A percentile compares a stretch with the other conserved stretches of the same genome.
phyloP scores from a whole-genome alignment of 2,888 invertebrate species.

The Oxytorus armatus region DNA sequence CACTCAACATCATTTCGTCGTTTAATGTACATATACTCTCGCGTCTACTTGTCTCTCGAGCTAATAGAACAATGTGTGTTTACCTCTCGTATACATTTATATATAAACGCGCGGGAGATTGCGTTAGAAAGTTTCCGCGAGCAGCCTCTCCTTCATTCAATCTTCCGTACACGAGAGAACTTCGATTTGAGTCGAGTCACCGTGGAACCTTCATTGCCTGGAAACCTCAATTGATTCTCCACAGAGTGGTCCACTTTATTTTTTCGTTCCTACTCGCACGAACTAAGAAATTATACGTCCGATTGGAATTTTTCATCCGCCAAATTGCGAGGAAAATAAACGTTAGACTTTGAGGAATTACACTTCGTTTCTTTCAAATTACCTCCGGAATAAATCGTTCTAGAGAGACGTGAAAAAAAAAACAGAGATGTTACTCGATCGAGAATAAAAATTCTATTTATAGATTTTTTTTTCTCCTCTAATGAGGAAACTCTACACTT shows the following conservation, averaged over 20 bases:
- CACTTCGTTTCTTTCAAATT: neutral
- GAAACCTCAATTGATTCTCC: constrained; percentile 57
- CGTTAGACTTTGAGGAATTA: neutral
- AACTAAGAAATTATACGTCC: constrained; percentile 1
- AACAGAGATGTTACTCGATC: too few relatives aligned
- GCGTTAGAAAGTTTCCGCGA: constrained; percentile 57
- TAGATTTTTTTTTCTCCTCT: constrained; percentile 15
- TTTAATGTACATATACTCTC: constrained; percentile 29
- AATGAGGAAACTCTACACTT: constrained; percentile 8
- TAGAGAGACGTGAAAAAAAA: neutral
- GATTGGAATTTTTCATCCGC: neutral
- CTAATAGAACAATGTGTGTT: constrained; percentile 56
- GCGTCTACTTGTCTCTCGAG: constrained; percentile 37
- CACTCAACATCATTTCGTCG: constrained; percentile 42
- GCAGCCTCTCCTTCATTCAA: constrained; percentile 26
- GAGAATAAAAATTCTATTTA: neutral
- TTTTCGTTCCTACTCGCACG: constrained; percentile 17
- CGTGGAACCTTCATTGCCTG: constrained; percentile 43
- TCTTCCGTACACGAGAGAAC: constrained; percentile 29
- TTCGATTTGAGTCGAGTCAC: constrained; percentile 58
- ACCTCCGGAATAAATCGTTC: neutral
- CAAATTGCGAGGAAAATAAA: neutral
- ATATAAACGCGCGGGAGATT: constrained; percentile 26
- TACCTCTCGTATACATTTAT: constrained; percentile 38
- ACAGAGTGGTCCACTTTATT: constrained; percentile 46